phyloP scores from a whole-genome alignment of 2,888 invertebrate species.

The Allygus modestus region DNA sequence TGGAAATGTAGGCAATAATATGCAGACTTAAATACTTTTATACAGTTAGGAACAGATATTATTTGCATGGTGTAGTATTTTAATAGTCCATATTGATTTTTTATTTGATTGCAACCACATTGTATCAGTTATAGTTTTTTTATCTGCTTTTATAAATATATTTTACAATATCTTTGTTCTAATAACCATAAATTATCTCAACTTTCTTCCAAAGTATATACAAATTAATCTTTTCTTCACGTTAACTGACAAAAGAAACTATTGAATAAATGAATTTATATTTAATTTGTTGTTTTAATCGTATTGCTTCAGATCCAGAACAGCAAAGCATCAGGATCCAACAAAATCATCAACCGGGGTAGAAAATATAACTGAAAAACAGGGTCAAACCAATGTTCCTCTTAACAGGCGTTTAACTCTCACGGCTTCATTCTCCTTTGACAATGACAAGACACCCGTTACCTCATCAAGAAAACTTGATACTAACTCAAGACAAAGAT shows the following conservation, averaged over 20 bases:
- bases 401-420: constrained; percentile 60
- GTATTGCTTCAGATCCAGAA: constrained; percentile 52
- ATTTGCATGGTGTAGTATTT: too few species aligned
- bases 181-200: too few species aligned
- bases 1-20: too few species aligned
- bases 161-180: too few species aligned
- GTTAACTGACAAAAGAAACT: too few species aligned
- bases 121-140: constrained; percentile 21
- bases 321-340: constrained; percentile 50
- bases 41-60: too few species aligned
- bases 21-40: too few species aligned
- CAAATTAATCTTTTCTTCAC: too few species aligned
- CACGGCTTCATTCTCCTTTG: constrained; percentile 64
- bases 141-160: background rate
- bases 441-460: constrained; percentile 52
- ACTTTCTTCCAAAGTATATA: too few species aligned
- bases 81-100: too few species aligned
- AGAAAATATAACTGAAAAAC: constrained; percentile 52
- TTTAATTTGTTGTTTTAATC: constrained; percentile 45
- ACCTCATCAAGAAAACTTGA: constrained; percentile 56
- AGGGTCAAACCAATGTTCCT: constrained; percentile 1
- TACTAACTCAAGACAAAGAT: constrained; percentile 44
- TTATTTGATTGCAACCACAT: constrained; percentile 35
- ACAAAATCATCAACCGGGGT: constrained; percentile 41
- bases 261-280: background rate